Base-by-base conservation (phyloP, 1,140 invertebrate genomes). In the Lycorma delicatula region DNA sequence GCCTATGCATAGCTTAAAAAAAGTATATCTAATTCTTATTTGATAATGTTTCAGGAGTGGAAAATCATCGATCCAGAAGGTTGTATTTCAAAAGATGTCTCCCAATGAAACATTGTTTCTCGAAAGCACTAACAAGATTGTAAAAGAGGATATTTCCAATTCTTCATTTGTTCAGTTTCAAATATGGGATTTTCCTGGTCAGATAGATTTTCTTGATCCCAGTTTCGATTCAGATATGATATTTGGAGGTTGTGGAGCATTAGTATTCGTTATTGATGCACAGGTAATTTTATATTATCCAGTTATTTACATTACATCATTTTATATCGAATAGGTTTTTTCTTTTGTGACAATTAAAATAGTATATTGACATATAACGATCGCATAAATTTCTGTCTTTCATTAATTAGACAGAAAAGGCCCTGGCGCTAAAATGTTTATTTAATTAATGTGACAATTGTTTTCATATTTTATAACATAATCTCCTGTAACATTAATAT, bases 21-120 rank as follows among this genome's bases (percentile, higher is more conserved):
- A n/a, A n/a, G n/a, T n/a, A n/a, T n/a, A n/a, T 38, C 36, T 2
- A 38, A 38, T 3, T 38, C 7, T 2, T 44, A 22, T 12, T 44
- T 16, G 18, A 5, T 44, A 60, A 58, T 59, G 61, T 76, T 78
- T 60, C 67, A 95, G 96, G 71, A 98, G 95, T 73, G 97, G 97
- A 57, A 99, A 99, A 76, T 98, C 96, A n/a, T 99, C 97, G 1
- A 99, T 99, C 69, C 93, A 98, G 72, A 99, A 99, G 80, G 97
- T 99, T 7, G 97, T 99, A 12, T 99, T 99, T 75, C 96, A 99
- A 69, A 99, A 99, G 79, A 98, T 99, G 91, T 97, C 95, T 11
- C 97, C 97, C 7, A 99, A 98, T 77, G 97, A 99, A 77, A 99
- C 97, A 3, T 75, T 99, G n/a, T 99, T 99, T 67, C 75, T 99